A percentile compares a stretch with the other conserved stretches of the same genome.
phyloP scores from a whole-genome alignment of 2,888 invertebrate species.

The Parapristionchus giblindavisi region DNA sequence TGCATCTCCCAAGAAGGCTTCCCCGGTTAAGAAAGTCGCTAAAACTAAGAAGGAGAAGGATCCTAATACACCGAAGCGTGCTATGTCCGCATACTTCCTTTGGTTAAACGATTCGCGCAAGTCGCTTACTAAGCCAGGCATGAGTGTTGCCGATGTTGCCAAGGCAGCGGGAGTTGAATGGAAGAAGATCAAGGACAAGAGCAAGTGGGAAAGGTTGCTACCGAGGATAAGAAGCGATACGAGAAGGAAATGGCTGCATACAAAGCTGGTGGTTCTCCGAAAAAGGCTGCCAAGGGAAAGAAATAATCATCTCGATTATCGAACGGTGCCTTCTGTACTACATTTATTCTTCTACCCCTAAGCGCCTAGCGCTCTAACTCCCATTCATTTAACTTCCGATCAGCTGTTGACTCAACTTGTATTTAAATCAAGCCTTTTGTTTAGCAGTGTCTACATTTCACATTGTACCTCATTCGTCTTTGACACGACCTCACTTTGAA shows the following conservation, averaged over 20 bases:
- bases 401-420: too few relatives aligned
- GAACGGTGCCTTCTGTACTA: too few relatives aligned
- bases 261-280: constrained; percentile 70
- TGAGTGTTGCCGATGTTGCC: constrained; percentile 87
- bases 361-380: too few relatives aligned
- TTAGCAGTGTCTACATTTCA: too few relatives aligned
- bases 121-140: constrained; percentile 84
- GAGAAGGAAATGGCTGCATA: constrained; percentile 87
- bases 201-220: constrained; percentile 88
- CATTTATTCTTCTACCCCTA: too few relatives aligned
- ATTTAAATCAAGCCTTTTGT: too few relatives aligned
- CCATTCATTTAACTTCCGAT: too few relatives aligned
- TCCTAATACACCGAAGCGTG: constrained; percentile 89
- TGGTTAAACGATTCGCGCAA: constrained; percentile 88
- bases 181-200: constrained; percentile 38
- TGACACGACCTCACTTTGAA: too few relatives aligned
- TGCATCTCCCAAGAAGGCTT: background rate
- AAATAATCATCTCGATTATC: too few relatives aligned
- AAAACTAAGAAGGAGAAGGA: constrained; percentile 73
- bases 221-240: constrained; percentile 86
- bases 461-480: too few relatives aligned
- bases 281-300: too few relatives aligned
- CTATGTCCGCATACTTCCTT: constrained; percentile 88
- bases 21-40: background rate
- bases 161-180: constrained; percentile 73